A percentile compares a stretch with the other conserved stretches of the same genome.
These are phyloP conservation scores for Poecilia velifera DNA, from an alignment of 2,797 vertebrate species.

Conservation along the genomic window DNA sequence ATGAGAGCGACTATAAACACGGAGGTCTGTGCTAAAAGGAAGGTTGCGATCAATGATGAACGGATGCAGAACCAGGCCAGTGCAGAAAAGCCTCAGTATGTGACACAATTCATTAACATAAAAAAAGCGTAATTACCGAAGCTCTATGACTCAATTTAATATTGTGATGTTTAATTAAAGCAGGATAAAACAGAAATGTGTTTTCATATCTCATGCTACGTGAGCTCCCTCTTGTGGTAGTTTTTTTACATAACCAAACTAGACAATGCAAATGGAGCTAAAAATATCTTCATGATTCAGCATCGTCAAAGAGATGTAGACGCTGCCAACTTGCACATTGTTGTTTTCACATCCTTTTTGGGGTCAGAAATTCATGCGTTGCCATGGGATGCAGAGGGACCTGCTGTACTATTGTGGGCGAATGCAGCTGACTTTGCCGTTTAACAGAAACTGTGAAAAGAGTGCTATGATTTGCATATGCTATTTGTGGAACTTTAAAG, in stretches of 20 bases:
- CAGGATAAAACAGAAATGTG: background rate
- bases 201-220: background rate
- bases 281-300: background rate
- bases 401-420: background rate
- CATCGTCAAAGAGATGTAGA: background rate
- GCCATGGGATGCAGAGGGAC: background rate
- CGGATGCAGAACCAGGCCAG: constrained; percentile 20
- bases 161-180: background rate
- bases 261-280: background rate
- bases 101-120: background rate
- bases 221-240: background rate
- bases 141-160: background rate
- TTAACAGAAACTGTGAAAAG: background rate
- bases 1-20: constrained; percentile 56
- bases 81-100: background rate
- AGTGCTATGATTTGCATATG: background rate
- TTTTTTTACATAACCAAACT: background rate
- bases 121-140: background rate
- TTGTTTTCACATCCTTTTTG: background rate
- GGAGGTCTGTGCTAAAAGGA: constrained; percentile 49
- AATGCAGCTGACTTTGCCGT: background rate
- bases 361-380: background rate
- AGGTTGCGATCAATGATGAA: constrained; percentile 50
- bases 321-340: background rate
- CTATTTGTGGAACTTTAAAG: background rate